These are phyloP conservation scores for Monochamus saltuarius DNA, from an alignment of 1,140 invertebrate species.

Conservation along the genomic window DNA sequence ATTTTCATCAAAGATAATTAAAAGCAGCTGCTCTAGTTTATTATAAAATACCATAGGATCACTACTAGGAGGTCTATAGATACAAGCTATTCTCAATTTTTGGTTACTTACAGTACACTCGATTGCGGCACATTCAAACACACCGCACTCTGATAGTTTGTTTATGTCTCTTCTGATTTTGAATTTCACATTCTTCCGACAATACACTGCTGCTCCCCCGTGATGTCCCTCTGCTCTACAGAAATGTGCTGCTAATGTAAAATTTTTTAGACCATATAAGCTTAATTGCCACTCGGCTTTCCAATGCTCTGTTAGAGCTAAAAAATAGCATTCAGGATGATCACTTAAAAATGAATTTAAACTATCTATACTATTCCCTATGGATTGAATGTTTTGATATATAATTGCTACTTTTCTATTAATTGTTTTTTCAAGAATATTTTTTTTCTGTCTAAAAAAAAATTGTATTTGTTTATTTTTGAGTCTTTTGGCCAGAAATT, in stretches of 20 bases:
- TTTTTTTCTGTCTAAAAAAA: too few relatives aligned
- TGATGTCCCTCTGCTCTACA: neutral
- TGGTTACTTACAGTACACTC: neutral
- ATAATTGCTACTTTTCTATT: too few relatives aligned
- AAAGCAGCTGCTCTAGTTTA: neutral
- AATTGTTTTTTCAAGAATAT: too few relatives aligned
- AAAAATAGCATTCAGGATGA: slow-evolving; percentile 18
- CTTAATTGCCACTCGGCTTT: slow-evolving; percentile 21
- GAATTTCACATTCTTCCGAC: neutral
- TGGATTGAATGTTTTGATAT: slow-evolving; percentile 1
- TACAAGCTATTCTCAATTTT: neutral
- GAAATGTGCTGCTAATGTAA: neutral
- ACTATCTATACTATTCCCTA: slow-evolving; percentile 17
- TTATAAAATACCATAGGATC: slow-evolving; percentile 1
- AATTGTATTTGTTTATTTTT: too few relatives aligned
- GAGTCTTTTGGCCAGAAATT: too few relatives aligned
- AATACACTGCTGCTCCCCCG: slow-evolving; percentile 2
- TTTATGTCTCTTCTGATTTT: neutral
- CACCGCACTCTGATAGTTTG: neutral
- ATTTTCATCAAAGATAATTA: neutral
- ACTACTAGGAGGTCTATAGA: neutral
- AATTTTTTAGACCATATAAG: neutral
- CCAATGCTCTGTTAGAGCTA: slow-evolving; percentile 29
- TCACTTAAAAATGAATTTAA: slow-evolving; percentile 12
- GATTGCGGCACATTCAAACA: slow-evolving; percentile 1